These are phyloP conservation scores for Chamaetylas fuelleborni DNA, from an alignment of 2,113 vertebrate genomes.

Conservation along the genomic window DNA sequence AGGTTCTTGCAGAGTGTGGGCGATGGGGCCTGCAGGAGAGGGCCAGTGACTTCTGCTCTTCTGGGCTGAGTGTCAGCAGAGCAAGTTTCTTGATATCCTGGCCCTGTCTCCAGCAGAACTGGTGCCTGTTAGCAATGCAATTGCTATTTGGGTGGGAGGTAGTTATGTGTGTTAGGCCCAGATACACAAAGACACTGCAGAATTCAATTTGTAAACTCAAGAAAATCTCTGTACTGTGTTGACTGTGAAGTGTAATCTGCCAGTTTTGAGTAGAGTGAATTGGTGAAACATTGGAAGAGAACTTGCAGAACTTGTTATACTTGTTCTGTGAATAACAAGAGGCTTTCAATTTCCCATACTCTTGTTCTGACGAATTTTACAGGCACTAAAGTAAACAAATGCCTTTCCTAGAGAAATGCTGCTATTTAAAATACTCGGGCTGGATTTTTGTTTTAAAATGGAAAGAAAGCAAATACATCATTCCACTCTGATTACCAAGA, in stretches of 20 bases:
- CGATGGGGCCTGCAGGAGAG: not conserved
- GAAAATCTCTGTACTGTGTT: not conserved
- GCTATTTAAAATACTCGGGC: not conserved
- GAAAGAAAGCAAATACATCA: not conserved
- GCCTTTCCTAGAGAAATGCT: conserved; percentile 27
- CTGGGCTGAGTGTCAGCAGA: not conserved
- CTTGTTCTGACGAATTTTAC: not conserved
- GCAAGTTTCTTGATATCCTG: not conserved
- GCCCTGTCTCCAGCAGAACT: not conserved
- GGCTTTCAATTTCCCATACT: conserved; percentile 40
- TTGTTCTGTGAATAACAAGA: not conserved
- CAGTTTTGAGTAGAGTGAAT: not conserved
- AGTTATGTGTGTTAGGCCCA: not conserved
- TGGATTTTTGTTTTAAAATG: not conserved
- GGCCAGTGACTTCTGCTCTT: not conserved
- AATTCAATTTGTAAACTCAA: not conserved
- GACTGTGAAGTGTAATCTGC: not conserved
- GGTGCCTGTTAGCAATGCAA: not conserved
- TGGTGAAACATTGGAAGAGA: conserved; percentile 4
- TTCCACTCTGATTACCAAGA: not conserved
- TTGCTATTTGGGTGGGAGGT: not conserved
- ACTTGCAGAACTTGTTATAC: conserved; percentile 36
- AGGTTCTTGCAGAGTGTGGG: not conserved
- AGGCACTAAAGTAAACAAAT: conserved; percentile 35
- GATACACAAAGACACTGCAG: not conserved